Evolutionary conservation across 2,113 vertebrate genomes (phyloP), one percentile per base, ranked within the genome.

Genomic region (Misgurnus mizolepis): DNA sequence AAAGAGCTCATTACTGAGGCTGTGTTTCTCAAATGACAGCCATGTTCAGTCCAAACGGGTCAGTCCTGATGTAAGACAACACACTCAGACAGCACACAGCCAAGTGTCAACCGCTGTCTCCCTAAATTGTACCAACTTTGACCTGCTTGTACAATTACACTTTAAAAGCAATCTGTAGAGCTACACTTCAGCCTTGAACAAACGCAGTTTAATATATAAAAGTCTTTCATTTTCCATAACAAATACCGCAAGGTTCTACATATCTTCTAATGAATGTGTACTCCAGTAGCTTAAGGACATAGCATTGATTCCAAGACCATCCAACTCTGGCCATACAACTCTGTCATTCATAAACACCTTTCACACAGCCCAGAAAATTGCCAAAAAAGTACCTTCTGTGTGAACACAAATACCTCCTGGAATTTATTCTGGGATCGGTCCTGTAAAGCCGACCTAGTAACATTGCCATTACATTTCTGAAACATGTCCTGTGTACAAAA

Each of bases 1-100:
- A 66, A 77, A 77, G 62, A 77, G 75, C 75, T 77, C 75, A 77
- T 77, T 77, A 77, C 45, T 50, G 34, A 40, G 47, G 75, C 75
- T 53, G 75, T 41, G 45, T 41, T 67, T 67, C 34, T 66, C 62
- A 77, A 66, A 67, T 22, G 75, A 17, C 75, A 77, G 75, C 34
- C 62, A 77, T 66, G 75, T 77, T 34, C 34, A 77, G 62, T 77
- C 75, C 55, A 34, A 22, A 55, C 17, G 75, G 55, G 45, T 77
- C 62, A 55, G 60, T 17, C 47, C 45, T 66, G 75, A 66, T 66
- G 22, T 55, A 47, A 41, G 53, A 9, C 62, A 50, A 77, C 34
- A n/a, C 47, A 22, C 34, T 77, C 15, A 53, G 75, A 55, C 47
- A 40, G 61, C 75, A 22, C 73, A 66, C 75, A 77, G 62, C 45